phyloP scores from a whole-genome alignment of 2,888 invertebrate species.

The Margaritifera margaritifera region DNA sequence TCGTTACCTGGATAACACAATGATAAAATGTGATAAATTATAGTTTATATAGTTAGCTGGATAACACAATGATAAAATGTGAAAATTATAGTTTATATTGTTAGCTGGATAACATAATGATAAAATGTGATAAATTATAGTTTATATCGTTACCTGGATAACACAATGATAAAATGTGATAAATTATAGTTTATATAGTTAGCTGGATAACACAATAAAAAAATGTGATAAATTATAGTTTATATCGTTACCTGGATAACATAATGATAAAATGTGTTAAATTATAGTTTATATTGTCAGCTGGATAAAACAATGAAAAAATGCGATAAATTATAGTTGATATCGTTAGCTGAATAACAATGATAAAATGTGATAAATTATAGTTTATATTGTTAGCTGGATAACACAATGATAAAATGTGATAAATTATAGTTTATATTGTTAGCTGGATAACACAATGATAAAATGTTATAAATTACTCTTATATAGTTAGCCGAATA shows the following conservation, averaged over 20 bases:
- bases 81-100: background rate
- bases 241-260: too few species aligned
- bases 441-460: too few species aligned
- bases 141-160: background rate
- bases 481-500: background rate
- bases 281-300: background rate
- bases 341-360: too few species aligned
- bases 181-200: background rate
- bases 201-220: too few species aligned
- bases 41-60: background rate
- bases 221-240: background rate
- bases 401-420: background rate
- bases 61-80: background rate
- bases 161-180: background rate
- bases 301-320: too few species aligned
- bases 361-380: background rate
- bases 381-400: background rate
- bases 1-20: too few species aligned
- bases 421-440: background rate
- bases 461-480: background rate
- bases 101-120: too few species aligned
- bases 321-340: too few species aligned
- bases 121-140: background rate
- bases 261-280: background rate
- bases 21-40: background rate